These are phyloP conservation scores for Boloria selene DNA, from an alignment of 2,888 invertebrate species.

Conservation along the genomic window DNA sequence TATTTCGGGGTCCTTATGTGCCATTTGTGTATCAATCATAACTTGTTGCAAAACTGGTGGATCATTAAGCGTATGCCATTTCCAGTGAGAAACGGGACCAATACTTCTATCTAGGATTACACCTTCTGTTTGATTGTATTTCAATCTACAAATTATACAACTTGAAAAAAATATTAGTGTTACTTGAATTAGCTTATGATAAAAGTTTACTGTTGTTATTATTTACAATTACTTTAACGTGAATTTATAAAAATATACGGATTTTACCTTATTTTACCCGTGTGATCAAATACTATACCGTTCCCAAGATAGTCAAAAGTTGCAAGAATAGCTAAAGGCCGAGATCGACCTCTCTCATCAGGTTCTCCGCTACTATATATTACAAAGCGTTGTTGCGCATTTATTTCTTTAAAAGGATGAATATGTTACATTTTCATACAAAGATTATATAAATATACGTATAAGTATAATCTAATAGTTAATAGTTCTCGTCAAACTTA, in stretches of 20 bases:
- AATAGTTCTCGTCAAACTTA: too few species aligned
- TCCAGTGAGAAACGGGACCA: slow-evolving; percentile 73
- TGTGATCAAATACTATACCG: slow-evolving; percentile 72
- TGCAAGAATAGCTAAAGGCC: slow-evolving; percentile 65
- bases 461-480: too few species aligned
- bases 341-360: slow-evolving; percentile 62
- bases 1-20: slow-evolving; percentile 67
- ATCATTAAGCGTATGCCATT: slow-evolving; percentile 75
- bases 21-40: slow-evolving; percentile 73
- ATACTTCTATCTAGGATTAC: slow-evolving; percentile 65
- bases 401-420: slow-evolving; percentile 54
- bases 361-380: slow-evolving; percentile 70
- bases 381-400: slow-evolving; percentile 69
- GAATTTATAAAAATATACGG: background rate
- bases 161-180: background rate
- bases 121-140: slow-evolving; percentile 78
- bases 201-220: too few species aligned
- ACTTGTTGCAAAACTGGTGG: slow-evolving; percentile 73
- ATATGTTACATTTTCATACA: background rate
- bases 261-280: slow-evolving; percentile 68
- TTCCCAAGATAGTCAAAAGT: slow-evolving; percentile 73
- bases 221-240: too few species aligned
- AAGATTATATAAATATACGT: background rate
- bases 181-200: background rate
- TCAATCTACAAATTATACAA: slow-evolving; percentile 53